phyloP scores from a whole-genome alignment of 2,797 vertebrate genomes.

The Spondyliosoma cantharus region DNA sequence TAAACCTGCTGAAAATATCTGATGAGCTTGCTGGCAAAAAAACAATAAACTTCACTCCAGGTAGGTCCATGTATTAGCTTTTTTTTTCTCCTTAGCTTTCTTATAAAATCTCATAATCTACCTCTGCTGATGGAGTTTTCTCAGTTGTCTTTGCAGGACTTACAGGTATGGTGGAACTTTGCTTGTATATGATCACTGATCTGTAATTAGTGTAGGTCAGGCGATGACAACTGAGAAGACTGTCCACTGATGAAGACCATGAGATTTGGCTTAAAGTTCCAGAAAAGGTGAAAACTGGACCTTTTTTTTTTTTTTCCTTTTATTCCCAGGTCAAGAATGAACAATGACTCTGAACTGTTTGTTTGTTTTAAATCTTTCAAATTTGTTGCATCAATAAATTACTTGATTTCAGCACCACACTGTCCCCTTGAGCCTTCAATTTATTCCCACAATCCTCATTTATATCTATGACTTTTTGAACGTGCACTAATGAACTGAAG shows the following conservation, averaged over 20 bases:
- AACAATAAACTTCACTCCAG: background rate
- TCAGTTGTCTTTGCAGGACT: background rate
- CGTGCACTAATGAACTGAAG: background rate
- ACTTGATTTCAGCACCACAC: background rate
- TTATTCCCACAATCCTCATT: background rate
- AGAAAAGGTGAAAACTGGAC: background rate
- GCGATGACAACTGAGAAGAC: background rate
- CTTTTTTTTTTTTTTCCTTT: background rate
- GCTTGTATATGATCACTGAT: background rate
- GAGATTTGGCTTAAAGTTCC: background rate
- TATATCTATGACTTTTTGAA: too few relatives aligned
- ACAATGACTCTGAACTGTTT: background rate
- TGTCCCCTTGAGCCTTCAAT: background rate
- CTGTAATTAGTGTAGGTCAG: too few relatives aligned
- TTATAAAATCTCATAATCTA: background rate
- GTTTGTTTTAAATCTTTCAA: background rate
- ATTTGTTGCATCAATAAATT: constrained; percentile 33
- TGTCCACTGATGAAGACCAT: background rate
- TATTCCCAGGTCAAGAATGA: background rate
- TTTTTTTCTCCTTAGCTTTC: background rate
- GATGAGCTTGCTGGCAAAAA: background rate
- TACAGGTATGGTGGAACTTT: background rate
- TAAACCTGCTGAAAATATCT: background rate
- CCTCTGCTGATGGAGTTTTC: background rate
- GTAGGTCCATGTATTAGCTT: background rate